A percentile compares a stretch with the other conserved stretches of the same genome.
Conservation (phyloP, 2,113 vertebrate species). For the Brachionichthys hirsutus region DNA sequence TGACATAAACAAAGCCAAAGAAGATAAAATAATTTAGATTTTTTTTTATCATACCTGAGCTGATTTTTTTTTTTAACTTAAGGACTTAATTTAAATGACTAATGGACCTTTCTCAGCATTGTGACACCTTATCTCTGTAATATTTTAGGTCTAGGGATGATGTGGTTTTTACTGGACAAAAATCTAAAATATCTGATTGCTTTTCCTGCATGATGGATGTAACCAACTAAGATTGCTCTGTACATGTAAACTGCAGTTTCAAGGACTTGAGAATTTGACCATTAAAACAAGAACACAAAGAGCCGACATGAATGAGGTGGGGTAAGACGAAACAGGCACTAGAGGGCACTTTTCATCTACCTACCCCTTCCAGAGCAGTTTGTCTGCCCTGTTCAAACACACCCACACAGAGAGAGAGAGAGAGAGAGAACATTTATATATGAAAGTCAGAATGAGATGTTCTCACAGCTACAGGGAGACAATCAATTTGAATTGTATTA, state of each 20-base stretch:
- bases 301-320: constrained; percentile 22
- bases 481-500: constrained; percentile 76
- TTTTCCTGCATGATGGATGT: not conserved
- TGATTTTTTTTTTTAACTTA: too few relatives aligned
- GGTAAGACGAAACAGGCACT: constrained; percentile 57
- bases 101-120: too few relatives aligned
- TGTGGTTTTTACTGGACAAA: not conserved
- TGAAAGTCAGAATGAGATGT: constrained; percentile 72
- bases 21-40: too few relatives aligned
- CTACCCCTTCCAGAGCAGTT: constrained; percentile 30
- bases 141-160: not conserved
- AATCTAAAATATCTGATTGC: constrained; percentile 6
- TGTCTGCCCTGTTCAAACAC: not conserved
- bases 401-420: constrained; percentile 7
- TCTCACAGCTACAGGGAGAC: constrained; percentile 68
- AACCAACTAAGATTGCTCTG: not conserved
- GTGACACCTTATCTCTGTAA: not conserved
- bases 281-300: not conserved
- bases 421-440: constrained; percentile 58
- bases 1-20: too few relatives aligned
- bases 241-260: not conserved
- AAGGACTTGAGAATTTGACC: not conserved
- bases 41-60: too few relatives aligned
- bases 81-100: too few relatives aligned
- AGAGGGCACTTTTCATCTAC: constrained; percentile 73